Conservation (phyloP, 2,113 vertebrate genomes). For the Cynoglossus semilaevis region DNA sequence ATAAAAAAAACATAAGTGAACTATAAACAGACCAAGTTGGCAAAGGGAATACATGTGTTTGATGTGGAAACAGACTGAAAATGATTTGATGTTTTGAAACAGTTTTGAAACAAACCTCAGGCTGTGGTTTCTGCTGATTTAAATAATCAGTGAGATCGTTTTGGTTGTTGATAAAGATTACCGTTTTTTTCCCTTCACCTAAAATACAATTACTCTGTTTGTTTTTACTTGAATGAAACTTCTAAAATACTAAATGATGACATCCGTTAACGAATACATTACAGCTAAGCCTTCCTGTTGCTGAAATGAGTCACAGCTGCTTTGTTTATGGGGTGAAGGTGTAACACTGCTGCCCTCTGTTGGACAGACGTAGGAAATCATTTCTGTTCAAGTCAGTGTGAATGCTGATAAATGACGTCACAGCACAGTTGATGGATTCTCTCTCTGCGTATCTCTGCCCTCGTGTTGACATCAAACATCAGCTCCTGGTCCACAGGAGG, state of each 20-base stretch:
- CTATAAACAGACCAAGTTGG: conserved; percentile 27
- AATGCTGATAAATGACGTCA: not conserved
- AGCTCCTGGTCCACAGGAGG: too few species aligned
- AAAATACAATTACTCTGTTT: too few species aligned
- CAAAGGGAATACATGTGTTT: conserved; percentile 23
- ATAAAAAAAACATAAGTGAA: conserved; percentile 37
- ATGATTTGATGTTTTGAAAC: not conserved
- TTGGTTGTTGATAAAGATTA: too few species aligned
- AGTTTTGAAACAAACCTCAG: not conserved
- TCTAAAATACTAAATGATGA: too few species aligned
- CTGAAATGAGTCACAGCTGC: not conserved
- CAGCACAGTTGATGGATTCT: not conserved
- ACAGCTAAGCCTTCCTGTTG: too few species aligned
- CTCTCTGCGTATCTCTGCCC: not conserved
- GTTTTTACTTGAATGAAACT: too few species aligned
- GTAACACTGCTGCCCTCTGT: conserved; percentile 55
- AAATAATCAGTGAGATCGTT: too few species aligned
- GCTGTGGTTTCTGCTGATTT: too few species aligned
- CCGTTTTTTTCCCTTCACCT: too few species aligned
- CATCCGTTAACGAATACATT: too few species aligned
- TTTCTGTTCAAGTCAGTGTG: not conserved
- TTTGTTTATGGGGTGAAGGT: not conserved
- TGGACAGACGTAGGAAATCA: conserved; percentile 7
- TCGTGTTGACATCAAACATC: too few species aligned
- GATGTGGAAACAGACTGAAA: not conserved